Percentiles rank a stretch among this genome's conserved stretches.
These are phyloP conservation scores for Neoarius graeffei DNA, from an alignment of 2,113 vertebrate genomes.

Conservation along the genomic window DNA sequence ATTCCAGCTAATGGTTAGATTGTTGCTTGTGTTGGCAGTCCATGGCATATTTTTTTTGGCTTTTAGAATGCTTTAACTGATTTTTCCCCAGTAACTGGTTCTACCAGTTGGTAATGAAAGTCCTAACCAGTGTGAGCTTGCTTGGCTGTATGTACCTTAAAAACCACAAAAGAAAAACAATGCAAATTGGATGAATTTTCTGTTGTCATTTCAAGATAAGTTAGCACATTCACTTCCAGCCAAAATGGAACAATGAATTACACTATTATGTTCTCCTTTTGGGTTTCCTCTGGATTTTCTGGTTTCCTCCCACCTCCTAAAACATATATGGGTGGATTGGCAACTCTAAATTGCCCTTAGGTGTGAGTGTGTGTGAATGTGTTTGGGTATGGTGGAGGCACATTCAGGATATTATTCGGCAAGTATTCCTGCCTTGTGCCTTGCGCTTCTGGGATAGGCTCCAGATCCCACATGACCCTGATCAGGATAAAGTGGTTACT, in stretches of 20 bases:
- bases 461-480: not conserved
- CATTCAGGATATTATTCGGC: not conserved
- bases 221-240: not conserved
- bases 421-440: not conserved
- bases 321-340: not conserved
- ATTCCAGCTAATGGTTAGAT: not conserved
- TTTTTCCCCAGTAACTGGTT: not conserved
- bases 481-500: not conserved
- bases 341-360: not conserved
- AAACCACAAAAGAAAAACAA: not conserved
- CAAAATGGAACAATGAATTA: not conserved
- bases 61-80: not conserved
- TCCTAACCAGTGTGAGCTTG: not conserved
- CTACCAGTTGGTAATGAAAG: not conserved
- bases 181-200: not conserved
- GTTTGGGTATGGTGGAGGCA: not conserved
- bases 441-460: not conserved
- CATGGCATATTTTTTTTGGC: not conserved
- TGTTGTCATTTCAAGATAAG: not conserved
- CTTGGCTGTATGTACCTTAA: too few species aligned
- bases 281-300: not conserved
- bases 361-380: not conserved
- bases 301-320: not conserved
- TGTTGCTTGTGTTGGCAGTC: not conserved
- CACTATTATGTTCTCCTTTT: not conserved